phyloP scores from a whole-genome alignment of 2,797 vertebrate species.

The Myotis myotis region DNA sequence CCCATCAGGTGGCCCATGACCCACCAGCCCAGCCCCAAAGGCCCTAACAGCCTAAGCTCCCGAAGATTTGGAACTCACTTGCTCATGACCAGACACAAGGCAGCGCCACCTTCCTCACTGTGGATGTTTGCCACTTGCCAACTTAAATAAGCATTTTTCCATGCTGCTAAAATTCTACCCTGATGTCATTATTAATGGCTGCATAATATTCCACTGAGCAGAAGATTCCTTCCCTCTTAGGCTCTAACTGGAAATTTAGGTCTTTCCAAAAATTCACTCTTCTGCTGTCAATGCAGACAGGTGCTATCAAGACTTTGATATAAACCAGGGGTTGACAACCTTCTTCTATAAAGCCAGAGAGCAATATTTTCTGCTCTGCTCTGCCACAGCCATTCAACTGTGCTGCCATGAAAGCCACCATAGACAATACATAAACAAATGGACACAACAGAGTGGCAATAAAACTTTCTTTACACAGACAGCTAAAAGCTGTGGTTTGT shows the following conservation, averaged over 20 bases:
- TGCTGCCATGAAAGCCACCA: background rate
- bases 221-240: no score
- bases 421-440: fast-evolving
- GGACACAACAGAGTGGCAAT: background rate
- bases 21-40: background rate
- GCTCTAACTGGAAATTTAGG: no score
- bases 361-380: fast-evolving
- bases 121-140: no score
- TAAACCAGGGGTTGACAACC: background rate
- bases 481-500: background rate
- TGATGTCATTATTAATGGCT: background rate
- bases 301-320: background rate
- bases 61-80: no score
- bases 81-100: background rate
- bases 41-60: background rate
- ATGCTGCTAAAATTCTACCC: background rate
- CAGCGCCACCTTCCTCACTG: background rate
- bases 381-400: background rate
- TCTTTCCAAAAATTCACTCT: background rate
- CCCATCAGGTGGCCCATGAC: background rate
- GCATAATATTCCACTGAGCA: fast-evolving
- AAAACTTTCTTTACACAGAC: background rate
- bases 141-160: background rate
- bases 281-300: background rate
- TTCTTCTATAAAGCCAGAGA: background rate